These are phyloP conservation scores for Argyra leucocephala DNA, from an alignment of 2,888 invertebrate species.

Conservation along the genomic window DNA sequence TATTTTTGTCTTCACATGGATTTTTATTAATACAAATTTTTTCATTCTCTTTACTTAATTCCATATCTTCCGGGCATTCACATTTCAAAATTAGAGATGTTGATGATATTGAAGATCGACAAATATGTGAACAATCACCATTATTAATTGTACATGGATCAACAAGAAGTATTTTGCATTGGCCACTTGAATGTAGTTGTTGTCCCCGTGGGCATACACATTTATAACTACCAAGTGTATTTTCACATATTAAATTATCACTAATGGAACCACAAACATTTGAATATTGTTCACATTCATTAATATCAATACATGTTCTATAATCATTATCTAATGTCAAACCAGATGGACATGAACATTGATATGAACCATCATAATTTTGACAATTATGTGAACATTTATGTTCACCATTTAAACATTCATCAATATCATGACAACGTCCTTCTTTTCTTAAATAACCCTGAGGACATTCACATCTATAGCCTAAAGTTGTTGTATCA, in stretches of 20 bases:
- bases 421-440: constrained; percentile 45
- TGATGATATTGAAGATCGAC: constrained; percentile 46
- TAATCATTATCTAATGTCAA: constrained; percentile 27
- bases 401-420: constrained; percentile 41
- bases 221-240: constrained; percentile 45
- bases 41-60: constrained; percentile 40
- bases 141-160: constrained; percentile 47
- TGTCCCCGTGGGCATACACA: constrained; percentile 49
- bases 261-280: constrained; percentile 29
- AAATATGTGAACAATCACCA: constrained; percentile 49
- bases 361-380: constrained; percentile 47
- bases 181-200: constrained; percentile 31
- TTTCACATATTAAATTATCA: constrained; percentile 36
- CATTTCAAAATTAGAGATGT: constrained; percentile 25
- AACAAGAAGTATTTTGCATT: constrained; percentile 33
- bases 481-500: constrained; percentile 39
- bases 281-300: constrained; percentile 44
- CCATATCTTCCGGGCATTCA: constrained; percentile 40
- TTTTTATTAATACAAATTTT: constrained; percentile 44
- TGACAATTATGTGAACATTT: constrained; percentile 49
- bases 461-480: constrained; percentile 45
- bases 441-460: constrained; percentile 34
- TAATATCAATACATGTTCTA: constrained; percentile 41
- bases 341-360: constrained; percentile 46
- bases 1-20: constrained; percentile 46